phyloP scores from a whole-genome alignment of 2,113 vertebrate species.

The Sinocyclocheilus rhinocerous region DNA sequence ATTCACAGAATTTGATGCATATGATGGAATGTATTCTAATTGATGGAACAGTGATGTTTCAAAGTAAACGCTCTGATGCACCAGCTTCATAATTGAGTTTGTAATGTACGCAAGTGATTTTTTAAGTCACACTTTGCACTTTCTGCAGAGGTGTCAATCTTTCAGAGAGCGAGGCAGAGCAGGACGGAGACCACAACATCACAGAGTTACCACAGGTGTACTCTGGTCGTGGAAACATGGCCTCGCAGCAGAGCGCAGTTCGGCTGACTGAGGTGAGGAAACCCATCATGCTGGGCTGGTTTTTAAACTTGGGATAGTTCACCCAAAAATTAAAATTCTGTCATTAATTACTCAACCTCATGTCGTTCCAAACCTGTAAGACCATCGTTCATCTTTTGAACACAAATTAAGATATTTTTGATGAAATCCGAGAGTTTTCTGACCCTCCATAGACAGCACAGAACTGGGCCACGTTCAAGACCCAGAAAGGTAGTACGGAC shows the following conservation, averaged over 20 bases:
- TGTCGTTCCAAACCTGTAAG: too few species aligned
- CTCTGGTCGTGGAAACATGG: constrained; percentile 89
- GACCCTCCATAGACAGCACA: too few species aligned
- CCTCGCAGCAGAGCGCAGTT: constrained; percentile 86
- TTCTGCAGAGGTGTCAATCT: constrained; percentile 81
- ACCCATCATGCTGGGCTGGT: too few species aligned
- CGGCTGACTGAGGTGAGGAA: constrained; percentile 84
- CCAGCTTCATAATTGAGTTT: background rate
- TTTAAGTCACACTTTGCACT: background rate
- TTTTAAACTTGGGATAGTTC: background rate
- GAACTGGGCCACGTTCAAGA: too few species aligned
- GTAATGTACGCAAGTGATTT: background rate
- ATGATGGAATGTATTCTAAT: constrained; percentile 45
- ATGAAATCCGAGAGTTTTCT: background rate
- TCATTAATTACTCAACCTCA: background rate
- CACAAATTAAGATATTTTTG: too few species aligned
- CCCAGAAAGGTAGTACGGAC: too few species aligned
- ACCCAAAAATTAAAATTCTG: too few species aligned
- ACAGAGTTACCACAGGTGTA: constrained; percentile 86
- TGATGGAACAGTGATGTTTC: constrained; percentile 52
- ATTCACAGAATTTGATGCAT: constrained; percentile 30
- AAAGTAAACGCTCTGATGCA: constrained; percentile 64
- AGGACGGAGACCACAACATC: constrained; percentile 87
- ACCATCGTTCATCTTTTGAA: too few species aligned
- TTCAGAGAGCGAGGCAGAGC: constrained; percentile 91